Conservation (phyloP, 2,888 invertebrate genomes). For the Dysmachus trigonus region DNA sequence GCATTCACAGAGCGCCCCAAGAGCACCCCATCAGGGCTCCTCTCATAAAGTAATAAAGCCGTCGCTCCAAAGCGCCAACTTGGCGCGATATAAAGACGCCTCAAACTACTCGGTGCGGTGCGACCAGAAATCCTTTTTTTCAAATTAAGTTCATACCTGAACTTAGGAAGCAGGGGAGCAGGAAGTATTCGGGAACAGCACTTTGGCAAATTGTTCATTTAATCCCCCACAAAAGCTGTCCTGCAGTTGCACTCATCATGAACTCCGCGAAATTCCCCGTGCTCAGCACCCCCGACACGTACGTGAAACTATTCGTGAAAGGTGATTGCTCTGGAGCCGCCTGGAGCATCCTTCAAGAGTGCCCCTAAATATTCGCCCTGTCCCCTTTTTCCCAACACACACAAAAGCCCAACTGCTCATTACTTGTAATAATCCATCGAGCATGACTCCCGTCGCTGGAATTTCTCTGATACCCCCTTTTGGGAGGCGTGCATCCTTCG, state of each 20-base stretch:
- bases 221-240: not conserved
- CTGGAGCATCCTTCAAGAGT: not conserved
- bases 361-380: conserved; percentile 2
- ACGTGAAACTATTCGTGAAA: conserved; percentile 22
- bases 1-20: not conserved
- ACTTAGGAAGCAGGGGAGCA: not conserved
- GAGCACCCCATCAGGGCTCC: not conserved
- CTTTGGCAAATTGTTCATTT: conserved; percentile 32
- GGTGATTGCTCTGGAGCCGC: conserved; percentile 24
- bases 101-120: not conserved
- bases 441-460: not conserved
- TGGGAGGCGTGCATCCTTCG: not conserved
- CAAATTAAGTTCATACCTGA: not conserved
- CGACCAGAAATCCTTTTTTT: conserved; percentile 6
- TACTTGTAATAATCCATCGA: conserved; percentile 21
- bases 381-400: not conserved
- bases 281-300: not conserved
- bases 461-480: not conserved
- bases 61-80: not conserved
- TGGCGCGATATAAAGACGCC: not conserved
- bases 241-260: not conserved
- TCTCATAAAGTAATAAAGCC: not conserved
- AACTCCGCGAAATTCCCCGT: not conserved
- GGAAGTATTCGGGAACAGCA: not conserved
- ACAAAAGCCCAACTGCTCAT: conserved; percentile 26